Percentiles rank a stretch among this genome's conserved stretches.
Evolutionary conservation across 2,888 invertebrate genomes (phyloP).

Genomic region (Noctua janthe): DNA sequence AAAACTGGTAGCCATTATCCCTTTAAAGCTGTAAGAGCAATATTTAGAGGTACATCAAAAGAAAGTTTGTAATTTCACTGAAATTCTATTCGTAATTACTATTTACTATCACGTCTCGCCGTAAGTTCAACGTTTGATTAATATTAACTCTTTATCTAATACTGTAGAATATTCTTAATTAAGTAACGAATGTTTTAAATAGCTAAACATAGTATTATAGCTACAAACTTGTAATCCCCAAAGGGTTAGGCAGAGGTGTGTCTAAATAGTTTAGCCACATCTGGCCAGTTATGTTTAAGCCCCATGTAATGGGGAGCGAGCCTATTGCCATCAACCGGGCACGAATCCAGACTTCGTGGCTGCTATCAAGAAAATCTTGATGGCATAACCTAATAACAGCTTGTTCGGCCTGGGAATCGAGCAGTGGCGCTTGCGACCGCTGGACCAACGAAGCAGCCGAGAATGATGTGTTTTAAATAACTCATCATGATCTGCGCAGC

Average conservation of each 20-base stretch:
- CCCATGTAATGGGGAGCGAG: not conserved
- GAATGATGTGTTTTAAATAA: no score
- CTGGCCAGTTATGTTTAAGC: no score
- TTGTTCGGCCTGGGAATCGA: not conserved
- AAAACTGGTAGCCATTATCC: conserved; percentile 58
- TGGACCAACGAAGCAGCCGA: not conserved
- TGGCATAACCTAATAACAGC: not conserved
- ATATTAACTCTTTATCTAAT: conserved; percentile 2
- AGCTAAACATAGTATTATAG: not conserved
- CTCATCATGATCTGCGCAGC: no score
- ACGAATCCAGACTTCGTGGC: not conserved
- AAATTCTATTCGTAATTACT: conserved; percentile 57
- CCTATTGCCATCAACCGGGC: not conserved
- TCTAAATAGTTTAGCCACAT: no score
- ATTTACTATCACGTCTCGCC: conserved; percentile 17
- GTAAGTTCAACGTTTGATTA: conserved; percentile 1
- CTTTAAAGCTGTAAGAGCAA: conserved; percentile 57
- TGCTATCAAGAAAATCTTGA: not conserved
- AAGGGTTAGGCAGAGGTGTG: not conserved
- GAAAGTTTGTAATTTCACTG: conserved; percentile 40
- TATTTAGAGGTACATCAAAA: conserved; percentile 62
- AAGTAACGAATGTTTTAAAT: not conserved
- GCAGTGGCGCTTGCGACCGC: not conserved
- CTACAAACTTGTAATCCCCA: not conserved
- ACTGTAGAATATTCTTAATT: not conserved